Conservation (phyloP, 2,888 invertebrate species). For the Himalopsyche tibetana region DNA sequence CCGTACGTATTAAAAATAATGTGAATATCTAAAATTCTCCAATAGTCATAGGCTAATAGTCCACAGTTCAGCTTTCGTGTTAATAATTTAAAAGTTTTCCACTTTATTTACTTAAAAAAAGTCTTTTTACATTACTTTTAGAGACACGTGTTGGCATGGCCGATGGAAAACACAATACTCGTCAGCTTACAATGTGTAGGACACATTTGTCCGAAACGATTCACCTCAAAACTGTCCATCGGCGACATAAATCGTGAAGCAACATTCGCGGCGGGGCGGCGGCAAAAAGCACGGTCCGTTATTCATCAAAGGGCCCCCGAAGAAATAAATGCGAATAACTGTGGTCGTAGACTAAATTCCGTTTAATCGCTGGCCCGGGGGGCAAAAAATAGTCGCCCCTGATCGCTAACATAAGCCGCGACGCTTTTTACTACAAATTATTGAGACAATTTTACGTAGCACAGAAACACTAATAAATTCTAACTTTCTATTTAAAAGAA, state of each 20-base stretch:
- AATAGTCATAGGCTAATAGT: too few relatives aligned
- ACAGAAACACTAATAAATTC: too few relatives aligned
- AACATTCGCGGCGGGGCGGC: conserved; percentile 48
- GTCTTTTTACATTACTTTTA: too few relatives aligned
- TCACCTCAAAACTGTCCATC: conserved; percentile 63
- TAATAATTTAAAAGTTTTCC: too few relatives aligned
- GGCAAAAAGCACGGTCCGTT: conserved; percentile 61
- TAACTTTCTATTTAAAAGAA: too few relatives aligned
- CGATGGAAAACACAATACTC: not conserved
- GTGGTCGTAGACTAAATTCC: conserved; percentile 65
- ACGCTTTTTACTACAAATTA: not conserved
- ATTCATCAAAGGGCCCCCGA: conserved; percentile 63
- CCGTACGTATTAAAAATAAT: not conserved
- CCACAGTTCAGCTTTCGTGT: too few relatives aligned
- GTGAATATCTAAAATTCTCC: too few relatives aligned
- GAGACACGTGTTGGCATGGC: not conserved
- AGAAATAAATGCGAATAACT: conserved; percentile 65
- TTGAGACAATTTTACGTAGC: too few relatives aligned
- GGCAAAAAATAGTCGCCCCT: conserved; percentile 55
- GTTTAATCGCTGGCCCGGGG: conserved; percentile 63
- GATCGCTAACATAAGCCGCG: not conserved
- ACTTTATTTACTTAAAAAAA: too few relatives aligned
- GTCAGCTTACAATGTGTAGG: conserved; percentile 57
- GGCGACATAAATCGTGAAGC: conserved; percentile 61
- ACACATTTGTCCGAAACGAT: conserved; percentile 64